Conservation (phyloP, 2,797 vertebrate species). For the Tapera naevia region DNA sequence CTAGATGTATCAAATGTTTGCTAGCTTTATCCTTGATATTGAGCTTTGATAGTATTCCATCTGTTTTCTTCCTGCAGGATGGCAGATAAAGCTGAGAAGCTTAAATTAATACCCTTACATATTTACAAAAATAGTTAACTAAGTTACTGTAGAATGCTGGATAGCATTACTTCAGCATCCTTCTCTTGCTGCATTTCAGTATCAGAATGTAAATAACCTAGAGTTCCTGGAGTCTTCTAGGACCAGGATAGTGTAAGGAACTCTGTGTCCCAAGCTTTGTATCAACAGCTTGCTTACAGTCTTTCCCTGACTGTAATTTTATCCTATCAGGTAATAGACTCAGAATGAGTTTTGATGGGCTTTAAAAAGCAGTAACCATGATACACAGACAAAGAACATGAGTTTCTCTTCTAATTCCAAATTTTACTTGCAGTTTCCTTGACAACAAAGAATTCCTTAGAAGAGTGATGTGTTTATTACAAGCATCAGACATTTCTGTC, state of each 20-base stretch:
- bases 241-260: not conserved
- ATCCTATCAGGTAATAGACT: not conserved
- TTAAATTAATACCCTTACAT: not conserved
- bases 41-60: not conserved
- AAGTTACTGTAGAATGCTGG: not conserved
- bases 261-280: not conserved
- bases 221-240: not conserved
- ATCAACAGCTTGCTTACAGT: not conserved
- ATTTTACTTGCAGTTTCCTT: not conserved
- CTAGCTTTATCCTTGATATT: not conserved
- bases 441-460: not conserved
- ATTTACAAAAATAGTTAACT: not conserved
- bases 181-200: not conserved
- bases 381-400: not conserved
- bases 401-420: not conserved
- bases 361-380: not conserved
- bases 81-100: not conserved
- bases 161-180: not conserved
- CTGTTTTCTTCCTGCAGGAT: not conserved
- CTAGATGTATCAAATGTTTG: not conserved
- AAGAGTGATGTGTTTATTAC: not conserved
- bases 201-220: not conserved
- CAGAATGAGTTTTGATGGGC: not conserved
- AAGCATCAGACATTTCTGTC: not conserved
- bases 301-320: not conserved